Conservation (phyloP, 2,113 vertebrate species). For the Amblyornis subalaris region DNA sequence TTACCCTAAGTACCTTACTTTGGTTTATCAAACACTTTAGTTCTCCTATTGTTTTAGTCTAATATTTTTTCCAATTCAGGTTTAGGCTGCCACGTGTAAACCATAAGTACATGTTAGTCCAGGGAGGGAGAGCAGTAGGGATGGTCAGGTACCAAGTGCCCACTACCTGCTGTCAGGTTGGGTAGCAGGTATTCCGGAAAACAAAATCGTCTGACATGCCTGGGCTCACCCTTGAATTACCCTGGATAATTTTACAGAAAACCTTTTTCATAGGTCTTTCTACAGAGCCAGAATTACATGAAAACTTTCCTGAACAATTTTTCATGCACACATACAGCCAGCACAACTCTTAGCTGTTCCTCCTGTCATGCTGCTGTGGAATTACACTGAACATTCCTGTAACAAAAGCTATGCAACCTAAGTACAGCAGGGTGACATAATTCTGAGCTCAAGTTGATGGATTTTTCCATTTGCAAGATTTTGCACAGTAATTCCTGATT, state of each 20-base stretch:
- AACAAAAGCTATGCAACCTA: neutral
- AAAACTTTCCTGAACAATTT: neutral
- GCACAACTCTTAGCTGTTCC: neutral
- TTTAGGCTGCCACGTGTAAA: neutral
- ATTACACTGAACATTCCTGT: neutral
- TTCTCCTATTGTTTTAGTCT: neutral
- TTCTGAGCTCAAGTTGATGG: neutral
- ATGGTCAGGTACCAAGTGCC: neutral
- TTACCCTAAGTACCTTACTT: neutral
- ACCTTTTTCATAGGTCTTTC: neutral
- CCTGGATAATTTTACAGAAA: neutral
- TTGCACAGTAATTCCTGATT: neutral
- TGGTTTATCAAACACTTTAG: neutral
- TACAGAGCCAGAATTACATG: neutral
- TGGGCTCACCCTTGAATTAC: neutral
- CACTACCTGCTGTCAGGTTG: neutral
- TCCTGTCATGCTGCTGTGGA: neutral
- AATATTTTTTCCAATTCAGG: neutral
- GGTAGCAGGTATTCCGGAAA: neutral
- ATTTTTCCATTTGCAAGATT: neutral
- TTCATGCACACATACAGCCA: fast-evolving
- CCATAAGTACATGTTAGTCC: fast-evolving
- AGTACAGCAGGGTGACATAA: neutral
- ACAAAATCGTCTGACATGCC: neutral
- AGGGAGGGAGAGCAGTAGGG: neutral